Evolutionary conservation across 2,113 vertebrate species (phyloP).

Genomic region (Elephas maximus): DNA sequence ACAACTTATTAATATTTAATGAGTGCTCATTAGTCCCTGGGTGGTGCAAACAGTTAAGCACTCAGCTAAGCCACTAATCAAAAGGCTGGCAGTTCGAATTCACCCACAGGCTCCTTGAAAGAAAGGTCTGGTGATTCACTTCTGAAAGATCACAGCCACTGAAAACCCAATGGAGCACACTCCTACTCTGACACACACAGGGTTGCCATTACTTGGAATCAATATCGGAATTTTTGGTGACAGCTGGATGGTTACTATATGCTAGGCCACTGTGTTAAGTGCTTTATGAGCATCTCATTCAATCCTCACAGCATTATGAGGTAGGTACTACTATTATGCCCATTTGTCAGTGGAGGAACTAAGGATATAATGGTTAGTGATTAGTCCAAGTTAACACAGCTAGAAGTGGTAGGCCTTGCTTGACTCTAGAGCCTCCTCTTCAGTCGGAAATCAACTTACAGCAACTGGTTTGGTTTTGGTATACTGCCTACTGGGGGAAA

Average conservation of each 20-base stretch:
- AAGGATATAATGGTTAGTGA: not conserved
- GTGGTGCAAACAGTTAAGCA: not conserved
- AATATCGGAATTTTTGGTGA: not conserved
- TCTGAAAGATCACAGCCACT: not conserved
- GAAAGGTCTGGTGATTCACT: not conserved
- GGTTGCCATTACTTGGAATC: not conserved
- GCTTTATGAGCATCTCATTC: conserved; percentile 4
- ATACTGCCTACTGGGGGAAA: not conserved
- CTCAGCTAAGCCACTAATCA: not conserved
- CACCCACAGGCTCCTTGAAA: not conserved
- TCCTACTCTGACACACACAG: not conserved
- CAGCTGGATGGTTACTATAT: not conserved
- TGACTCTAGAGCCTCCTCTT: conserved; percentile 3
- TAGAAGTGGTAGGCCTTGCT: not conserved
- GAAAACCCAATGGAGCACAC: not conserved
- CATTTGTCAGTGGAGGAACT: not conserved
- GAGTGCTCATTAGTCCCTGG: not conserved
- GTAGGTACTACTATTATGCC: not conserved
- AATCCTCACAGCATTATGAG: not conserved
- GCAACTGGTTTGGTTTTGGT: not conserved
- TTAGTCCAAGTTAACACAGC: conserved; percentile 12
- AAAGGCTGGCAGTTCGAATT: no score
- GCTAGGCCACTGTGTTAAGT: not conserved
- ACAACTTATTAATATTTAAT: conserved; percentile 29
- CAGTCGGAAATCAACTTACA: not conserved